Evolutionary conservation across 2,888 invertebrate genomes (phyloP).

Genomic region (Mellilla xanthometata): DNA sequence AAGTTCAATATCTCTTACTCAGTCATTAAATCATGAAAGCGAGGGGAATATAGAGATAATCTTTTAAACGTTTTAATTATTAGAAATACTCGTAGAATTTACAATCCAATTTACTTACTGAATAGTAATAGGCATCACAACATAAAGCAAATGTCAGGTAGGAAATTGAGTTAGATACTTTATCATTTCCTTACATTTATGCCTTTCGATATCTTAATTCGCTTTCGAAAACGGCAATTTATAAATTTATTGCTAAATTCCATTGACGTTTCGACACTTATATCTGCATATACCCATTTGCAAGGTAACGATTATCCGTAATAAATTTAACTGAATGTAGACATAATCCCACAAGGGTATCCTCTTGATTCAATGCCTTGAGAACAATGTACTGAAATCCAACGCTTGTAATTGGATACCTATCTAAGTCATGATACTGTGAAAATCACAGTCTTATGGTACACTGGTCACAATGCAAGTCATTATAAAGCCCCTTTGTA

Average conservation of each 20-base stretch:
- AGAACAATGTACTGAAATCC: conserved; percentile 8
- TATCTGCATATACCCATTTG: conserved; percentile 7
- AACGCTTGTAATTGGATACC: conserved; percentile 14
- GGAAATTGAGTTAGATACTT: no score
- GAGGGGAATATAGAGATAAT: no score
- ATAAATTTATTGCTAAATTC: conserved; percentile 7
- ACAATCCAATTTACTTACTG: no score
- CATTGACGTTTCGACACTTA: neutral
- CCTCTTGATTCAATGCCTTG: conserved; percentile 11
- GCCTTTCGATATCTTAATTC: neutral
- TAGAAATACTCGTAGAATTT: no score
- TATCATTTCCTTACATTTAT: neutral
- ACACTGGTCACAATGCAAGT: conserved; percentile 18
- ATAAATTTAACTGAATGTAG: conserved; percentile 15
- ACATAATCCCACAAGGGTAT: conserved; percentile 13
- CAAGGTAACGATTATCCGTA: conserved; percentile 12
- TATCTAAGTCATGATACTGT: conserved; percentile 19
- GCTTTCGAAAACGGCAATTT: neutral
- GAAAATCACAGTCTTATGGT: conserved; percentile 15
- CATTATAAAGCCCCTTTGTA: conserved; percentile 13
- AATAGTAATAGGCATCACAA: no score
- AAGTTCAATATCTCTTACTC: no score
- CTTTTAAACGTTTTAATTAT: no score
- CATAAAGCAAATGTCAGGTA: no score
- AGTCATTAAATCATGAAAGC: no score